These are phyloP conservation scores for Poliocrania exsul DNA, from an alignment of 2,797 vertebrate genomes.

Conservation along the genomic window DNA sequence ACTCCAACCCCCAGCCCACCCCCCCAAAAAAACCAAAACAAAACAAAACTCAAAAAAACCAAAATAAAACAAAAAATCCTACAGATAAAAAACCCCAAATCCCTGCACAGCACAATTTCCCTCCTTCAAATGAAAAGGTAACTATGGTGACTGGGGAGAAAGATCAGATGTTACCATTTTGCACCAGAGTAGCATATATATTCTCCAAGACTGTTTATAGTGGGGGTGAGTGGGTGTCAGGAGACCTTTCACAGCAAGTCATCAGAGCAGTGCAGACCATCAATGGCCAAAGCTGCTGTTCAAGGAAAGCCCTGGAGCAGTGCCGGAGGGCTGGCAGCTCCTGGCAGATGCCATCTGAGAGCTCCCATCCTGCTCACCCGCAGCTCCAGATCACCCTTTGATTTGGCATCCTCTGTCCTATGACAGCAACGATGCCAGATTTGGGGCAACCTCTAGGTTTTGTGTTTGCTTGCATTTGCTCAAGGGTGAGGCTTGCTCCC, in stretches of 20 bases:
- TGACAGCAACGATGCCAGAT: rapidly evolving
- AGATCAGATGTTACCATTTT: neutral
- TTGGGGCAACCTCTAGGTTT: neutral
- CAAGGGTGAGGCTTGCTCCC: neutral
- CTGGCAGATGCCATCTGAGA: neutral
- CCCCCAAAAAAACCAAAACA: too few species aligned
- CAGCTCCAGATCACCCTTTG: neutral
- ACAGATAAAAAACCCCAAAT: too few species aligned
- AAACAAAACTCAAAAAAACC: too few species aligned
- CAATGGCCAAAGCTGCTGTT: neutral
- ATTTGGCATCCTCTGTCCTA: neutral
- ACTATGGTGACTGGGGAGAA: constrained; percentile 1
- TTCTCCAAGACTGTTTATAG: neutral
- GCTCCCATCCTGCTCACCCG: rapidly evolving
- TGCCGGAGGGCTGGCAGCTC: neutral
- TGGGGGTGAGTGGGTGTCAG: neutral
- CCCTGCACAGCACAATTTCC: rapidly evolving
- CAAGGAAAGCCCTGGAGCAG: neutral
- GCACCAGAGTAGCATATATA: neutral
- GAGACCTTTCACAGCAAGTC: neutral
- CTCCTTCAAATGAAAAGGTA: neutral
- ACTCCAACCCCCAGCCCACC: too few species aligned
- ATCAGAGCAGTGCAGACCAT: neutral
- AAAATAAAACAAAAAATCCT: too few species aligned
- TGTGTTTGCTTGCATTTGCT: neutral